Evolutionary conservation across 2,113 vertebrate genomes (phyloP).

Genomic region (Lasiurus cinereus): DNA sequence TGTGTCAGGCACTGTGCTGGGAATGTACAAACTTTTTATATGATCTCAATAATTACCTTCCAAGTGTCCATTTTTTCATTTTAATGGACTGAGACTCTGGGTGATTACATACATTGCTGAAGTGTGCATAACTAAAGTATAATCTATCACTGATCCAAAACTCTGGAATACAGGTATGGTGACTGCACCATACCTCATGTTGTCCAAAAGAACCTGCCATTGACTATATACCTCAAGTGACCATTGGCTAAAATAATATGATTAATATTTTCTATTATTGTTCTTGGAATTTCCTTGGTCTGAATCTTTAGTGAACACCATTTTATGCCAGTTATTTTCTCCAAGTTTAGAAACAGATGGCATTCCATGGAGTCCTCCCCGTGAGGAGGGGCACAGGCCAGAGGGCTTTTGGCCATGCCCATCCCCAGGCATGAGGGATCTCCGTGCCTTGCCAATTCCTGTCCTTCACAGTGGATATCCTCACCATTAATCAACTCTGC

Average conservation of each 20-base stretch:
- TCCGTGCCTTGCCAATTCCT: slow-evolving; percentile 25
- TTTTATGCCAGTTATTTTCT: neutral
- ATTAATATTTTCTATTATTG: slow-evolving; percentile 18
- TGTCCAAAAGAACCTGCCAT: neutral
- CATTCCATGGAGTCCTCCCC: slow-evolving; percentile 73
- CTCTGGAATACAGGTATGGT: neutral
- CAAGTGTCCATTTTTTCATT: neutral
- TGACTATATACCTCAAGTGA: neutral
- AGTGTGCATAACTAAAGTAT: neutral
- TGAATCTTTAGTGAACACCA: slow-evolving; percentile 5
- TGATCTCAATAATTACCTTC: neutral
- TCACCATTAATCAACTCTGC: neutral
- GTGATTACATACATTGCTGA: neutral
- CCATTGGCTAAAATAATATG: neutral
- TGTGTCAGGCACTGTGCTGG: neutral
- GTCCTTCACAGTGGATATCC: neutral
- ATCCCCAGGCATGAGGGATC: slow-evolving; percentile 11
- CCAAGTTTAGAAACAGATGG: neutral
- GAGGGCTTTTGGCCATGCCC: neutral
- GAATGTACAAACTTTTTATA: neutral
- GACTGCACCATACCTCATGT: neutral
- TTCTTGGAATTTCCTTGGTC: neutral
- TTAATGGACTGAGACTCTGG: neutral
- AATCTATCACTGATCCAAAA: neutral
- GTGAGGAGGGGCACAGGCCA: slow-evolving; percentile 37